Conservation (phyloP, 2,113 vertebrate species). For the Sylvia atricapilla region DNA sequence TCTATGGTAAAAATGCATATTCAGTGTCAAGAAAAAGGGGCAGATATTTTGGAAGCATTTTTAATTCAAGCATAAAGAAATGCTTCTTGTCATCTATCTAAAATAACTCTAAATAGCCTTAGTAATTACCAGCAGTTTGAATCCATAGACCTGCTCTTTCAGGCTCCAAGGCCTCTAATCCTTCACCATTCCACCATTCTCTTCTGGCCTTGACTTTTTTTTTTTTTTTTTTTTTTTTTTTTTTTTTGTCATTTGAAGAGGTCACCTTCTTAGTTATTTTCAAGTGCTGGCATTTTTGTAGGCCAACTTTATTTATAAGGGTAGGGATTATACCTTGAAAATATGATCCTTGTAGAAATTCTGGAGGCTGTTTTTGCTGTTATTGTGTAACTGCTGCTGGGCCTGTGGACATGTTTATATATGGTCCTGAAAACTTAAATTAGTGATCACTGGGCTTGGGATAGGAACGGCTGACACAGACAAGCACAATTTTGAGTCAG, state of each 20-base stretch:
- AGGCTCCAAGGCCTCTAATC: not conserved
- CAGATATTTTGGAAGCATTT: not conserved
- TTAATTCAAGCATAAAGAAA: not conserved
- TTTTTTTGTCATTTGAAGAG: not conserved
- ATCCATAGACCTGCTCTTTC: not conserved
- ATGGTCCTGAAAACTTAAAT: not conserved
- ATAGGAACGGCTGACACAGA: not conserved
- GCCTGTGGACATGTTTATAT: not conserved
- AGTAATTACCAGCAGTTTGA: not conserved
- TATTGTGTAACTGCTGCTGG: not conserved
- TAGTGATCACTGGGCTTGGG: not conserved
- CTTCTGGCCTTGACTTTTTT: not conserved
- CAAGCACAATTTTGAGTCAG: not conserved
- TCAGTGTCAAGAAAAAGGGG: not conserved
- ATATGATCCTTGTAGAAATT: not conserved
- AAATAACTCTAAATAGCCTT: not conserved
- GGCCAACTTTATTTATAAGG: fast-evolving
- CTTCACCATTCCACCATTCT: not conserved
- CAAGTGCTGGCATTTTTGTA: not conserved
- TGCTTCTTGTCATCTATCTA: not conserved
- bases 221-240: no score
- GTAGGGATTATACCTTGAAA: not conserved
- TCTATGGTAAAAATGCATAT: not conserved
- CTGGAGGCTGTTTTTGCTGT: not conserved
- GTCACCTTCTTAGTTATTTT: not conserved